Evolutionary conservation across 2,113 vertebrate species (phyloP), one percentile per base, ranked within the genome.

Genomic region (Syngnathus scovelli): DNA sequence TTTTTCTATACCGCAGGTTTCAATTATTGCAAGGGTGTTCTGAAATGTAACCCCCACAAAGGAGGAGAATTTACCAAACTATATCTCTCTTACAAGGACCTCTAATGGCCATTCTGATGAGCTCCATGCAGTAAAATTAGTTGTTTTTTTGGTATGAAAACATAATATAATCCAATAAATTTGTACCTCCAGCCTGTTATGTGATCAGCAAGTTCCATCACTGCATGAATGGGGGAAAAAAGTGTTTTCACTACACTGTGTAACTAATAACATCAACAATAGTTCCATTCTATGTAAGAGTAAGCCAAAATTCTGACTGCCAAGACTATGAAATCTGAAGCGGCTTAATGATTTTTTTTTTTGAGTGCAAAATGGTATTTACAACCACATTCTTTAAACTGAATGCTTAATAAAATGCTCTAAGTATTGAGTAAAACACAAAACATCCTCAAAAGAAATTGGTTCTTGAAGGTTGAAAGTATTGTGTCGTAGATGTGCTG

Each of bases 231-330:
- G 19, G 41, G 11, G 41, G 3, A 41, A 41, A n/a, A 41, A 10
- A 8, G 7, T 12, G 7, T 61, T 41, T 61, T 41, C 37, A 21
- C 59, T 41, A 48, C 15, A 16, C 44, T 48, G 44, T 48, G 44
- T 48, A 48, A 64, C 61, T 56, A 36, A 56, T 38, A 56, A 48
- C 18, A 66, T 59, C 49, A 71, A 59, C 52, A 59, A 68, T 38
- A 21, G 19, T 8, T 61, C 67, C 9, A 38, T 27, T 54, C n/a
- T 27, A 18, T 59, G 16, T 46, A n/a, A 61, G 16, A 67, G 27
- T 61, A 18, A 41, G 36, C 8, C 33, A 41, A 8, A 49, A n/a
- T 19, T 13, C 46, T 61, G 6, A 8, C 12, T 60, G 19, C 55
- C 69, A 60, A 55, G 18, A 43, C 18, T 39, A 4, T 39, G 16